Evolutionary conservation across 2,888 invertebrate genomes (phyloP).

Genomic region (Drosophila mimica): DNA sequence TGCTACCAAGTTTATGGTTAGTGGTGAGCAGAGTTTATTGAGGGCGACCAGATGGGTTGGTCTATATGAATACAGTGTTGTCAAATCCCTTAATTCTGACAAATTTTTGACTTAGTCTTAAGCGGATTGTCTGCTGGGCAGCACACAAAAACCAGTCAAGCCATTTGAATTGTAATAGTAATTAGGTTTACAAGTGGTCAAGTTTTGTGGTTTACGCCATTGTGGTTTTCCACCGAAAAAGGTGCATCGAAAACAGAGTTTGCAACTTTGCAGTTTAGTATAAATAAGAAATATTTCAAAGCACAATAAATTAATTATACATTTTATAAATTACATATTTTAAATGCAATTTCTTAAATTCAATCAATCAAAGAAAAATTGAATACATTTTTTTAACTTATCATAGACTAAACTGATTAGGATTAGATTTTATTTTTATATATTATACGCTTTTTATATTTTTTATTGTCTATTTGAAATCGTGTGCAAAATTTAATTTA

Average conservation of each 20-base stretch:
- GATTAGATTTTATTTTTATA: neutral
- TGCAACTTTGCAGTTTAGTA: neutral
- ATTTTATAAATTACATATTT: neutral
- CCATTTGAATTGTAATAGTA: constrained; percentile 43
- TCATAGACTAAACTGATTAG: neutral
- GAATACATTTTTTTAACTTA: neutral
- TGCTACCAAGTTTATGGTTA: constrained; percentile 59
- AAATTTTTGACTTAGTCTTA: constrained; percentile 52
- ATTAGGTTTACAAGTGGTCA: constrained; percentile 59
- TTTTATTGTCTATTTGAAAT: too few species aligned
- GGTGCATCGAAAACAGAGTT: neutral
- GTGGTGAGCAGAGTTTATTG: constrained; percentile 1
- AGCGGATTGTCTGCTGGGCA: constrained; percentile 57
- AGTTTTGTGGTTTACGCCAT: constrained; percentile 37
- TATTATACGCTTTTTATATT: neutral
- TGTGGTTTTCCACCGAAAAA: constrained; percentile 9
- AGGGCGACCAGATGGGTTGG: neutral
- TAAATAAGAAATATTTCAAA: neutral
- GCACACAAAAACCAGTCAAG: constrained; percentile 14
- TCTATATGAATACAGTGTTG: constrained; percentile 9
- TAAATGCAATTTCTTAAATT: neutral
- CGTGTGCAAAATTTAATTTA: too few species aligned
- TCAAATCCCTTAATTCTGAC: constrained; percentile 73
- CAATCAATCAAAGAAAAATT: too few species aligned
- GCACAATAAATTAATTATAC: neutral